Percentiles rank a stretch among this genome's conserved stretches.
These are phyloP conservation scores for Strix uralensis DNA, from an alignment of 2,113 vertebrate genomes.

Conservation along the genomic window DNA sequence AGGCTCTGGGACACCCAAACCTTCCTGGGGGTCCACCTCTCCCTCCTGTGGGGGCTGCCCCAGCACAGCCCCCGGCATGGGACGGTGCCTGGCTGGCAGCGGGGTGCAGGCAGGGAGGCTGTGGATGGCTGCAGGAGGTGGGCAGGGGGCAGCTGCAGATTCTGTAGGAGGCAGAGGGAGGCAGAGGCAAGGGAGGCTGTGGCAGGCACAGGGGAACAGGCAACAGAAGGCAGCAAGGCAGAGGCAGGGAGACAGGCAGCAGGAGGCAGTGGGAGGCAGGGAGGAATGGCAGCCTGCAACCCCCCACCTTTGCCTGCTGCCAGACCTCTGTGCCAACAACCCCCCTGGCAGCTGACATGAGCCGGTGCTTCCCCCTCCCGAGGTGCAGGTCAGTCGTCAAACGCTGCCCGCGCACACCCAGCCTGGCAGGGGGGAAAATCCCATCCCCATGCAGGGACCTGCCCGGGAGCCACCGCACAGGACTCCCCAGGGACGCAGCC, in stretches of 20 bases:
- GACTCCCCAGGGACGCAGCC: background rate
- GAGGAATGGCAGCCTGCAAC: background rate
- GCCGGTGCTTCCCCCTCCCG: background rate
- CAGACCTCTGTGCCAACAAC: background rate
- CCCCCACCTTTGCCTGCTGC: fast-evolving
- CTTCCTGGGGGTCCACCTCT: fast-evolving
- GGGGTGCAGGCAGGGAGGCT: background rate
- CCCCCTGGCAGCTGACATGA: background rate
- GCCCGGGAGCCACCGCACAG: fast-evolving
- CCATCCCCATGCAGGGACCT: fast-evolving
- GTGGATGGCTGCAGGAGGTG: background rate
- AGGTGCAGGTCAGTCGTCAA: background rate
- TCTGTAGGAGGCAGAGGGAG: background rate
- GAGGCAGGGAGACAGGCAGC: background rate
- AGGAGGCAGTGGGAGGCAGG: background rate
- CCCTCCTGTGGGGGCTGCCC: background rate
- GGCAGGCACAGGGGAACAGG: background rate
- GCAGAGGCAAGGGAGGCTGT: background rate
- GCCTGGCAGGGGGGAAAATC: background rate
- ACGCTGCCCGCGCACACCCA: fast-evolving
- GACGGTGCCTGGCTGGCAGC: background rate
- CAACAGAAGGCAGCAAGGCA: background rate
- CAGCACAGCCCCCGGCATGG: fast-evolving
- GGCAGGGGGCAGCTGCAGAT: background rate
- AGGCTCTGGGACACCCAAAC: background rate